Conservation (phyloP, 2,888 invertebrate species). For the Trachelus troglodyta region DNA sequence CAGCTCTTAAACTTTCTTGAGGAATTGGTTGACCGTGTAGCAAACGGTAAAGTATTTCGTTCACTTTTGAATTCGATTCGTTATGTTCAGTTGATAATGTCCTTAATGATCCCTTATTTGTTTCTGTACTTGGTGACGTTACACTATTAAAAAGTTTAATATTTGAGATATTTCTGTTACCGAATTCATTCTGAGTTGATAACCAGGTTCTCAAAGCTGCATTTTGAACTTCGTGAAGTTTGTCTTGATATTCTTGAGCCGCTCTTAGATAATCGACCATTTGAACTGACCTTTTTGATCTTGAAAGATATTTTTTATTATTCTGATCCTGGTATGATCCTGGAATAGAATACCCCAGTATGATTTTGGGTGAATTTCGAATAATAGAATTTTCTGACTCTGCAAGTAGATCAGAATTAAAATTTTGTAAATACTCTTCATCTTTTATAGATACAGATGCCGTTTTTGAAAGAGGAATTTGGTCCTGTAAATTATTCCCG, state of each 20-base stretch:
- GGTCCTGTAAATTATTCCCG: neutral
- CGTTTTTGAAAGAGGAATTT: neutral
- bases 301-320: neutral
- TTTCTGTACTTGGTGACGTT: neutral
- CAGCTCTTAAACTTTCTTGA: neutral
- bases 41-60: neutral
- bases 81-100: neutral
- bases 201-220: conserved; percentile 32
- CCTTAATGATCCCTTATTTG: neutral
- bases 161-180: conserved; percentile 20
- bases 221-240: conserved; percentile 22
- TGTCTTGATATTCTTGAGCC: conserved; percentile 28
- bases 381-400: neutral
- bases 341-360: neutral
- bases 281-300: conserved; percentile 19
- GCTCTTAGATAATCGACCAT: conserved; percentile 28
- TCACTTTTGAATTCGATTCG: neutral
- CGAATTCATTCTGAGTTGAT: conserved; percentile 16
- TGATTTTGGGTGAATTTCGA: neutral
- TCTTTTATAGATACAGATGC: neutral
- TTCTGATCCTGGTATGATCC: neutral
- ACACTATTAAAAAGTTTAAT: conserved; percentile 19
- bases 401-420: neutral
- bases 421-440: neutral
- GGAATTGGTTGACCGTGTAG: neutral